These are phyloP conservation scores for Chrysolina haemoptera DNA, from an alignment of 2,888 invertebrate species.

Conservation along the genomic window DNA sequence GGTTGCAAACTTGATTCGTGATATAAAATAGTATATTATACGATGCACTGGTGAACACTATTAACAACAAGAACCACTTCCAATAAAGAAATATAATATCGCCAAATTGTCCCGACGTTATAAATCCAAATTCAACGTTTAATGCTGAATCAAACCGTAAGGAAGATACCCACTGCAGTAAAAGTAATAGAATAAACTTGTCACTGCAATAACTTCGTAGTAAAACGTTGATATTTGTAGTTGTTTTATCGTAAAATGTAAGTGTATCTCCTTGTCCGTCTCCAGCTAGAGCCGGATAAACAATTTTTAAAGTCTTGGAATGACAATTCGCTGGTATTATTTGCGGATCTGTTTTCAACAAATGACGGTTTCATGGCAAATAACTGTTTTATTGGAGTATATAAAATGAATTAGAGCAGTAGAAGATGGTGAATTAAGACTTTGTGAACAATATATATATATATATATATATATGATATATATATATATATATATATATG, in stretches of 20 bases:
- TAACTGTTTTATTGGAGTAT: constrained; percentile 25
- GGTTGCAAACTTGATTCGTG: no score
- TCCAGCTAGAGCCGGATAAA: constrained; percentile 19
- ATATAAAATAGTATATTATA: no score
- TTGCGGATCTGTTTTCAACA: constrained; percentile 34
- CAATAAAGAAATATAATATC: background rate
- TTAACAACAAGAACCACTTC: background rate
- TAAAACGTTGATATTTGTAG: constrained; percentile 20
- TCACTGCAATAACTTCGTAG: constrained; percentile 27
- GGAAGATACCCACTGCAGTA: constrained; percentile 3
- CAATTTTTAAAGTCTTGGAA: constrained; percentile 27
- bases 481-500: background rate
- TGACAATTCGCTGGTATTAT: constrained; percentile 23
- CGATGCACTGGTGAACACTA: background rate
- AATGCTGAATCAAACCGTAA: constrained; percentile 19
- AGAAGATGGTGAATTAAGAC: background rate
- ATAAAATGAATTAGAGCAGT: constrained; percentile 28
- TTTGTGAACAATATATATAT: no score
- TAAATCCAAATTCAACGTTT: constrained; percentile 22
- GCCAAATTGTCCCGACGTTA: constrained; percentile 2
- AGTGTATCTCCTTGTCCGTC: constrained; percentile 23
- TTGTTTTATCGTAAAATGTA: constrained; percentile 30
- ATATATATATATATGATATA: no score
- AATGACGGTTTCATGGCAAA: constrained; percentile 28
- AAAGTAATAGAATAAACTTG: constrained; percentile 27